Base-by-base conservation (phyloP, 1,140 invertebrate genomes). In the Euwallacea fornicatus region DNA sequence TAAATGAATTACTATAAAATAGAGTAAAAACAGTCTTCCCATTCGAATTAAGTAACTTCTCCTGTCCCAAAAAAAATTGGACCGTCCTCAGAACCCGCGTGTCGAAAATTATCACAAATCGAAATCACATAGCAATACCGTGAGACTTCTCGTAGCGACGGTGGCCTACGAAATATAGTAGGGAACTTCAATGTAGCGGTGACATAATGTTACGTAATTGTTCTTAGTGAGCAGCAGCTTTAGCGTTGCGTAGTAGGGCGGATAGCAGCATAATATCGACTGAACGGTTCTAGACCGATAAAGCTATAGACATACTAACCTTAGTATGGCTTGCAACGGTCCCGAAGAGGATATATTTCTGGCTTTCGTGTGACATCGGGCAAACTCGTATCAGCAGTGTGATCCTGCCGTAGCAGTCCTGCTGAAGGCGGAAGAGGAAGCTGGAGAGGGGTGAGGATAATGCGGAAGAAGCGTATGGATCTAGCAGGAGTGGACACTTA, bases 211-310 rank as follows among this genome's bases (percentile, higher is more conserved):
- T 68, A 68, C 66, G 66, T 68, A 68, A 68, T 47, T 10, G 10
- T 7, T 67, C 60, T 67, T 54, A 66, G 21, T 58, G 47, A 42
- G 47, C n/a, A 61, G 56, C 7, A 68, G 16, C 50, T 15, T 50
- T 10, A 50, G 46, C 10, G 55, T 10, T 58, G 56, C 42, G 43
- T n/a, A 7, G 21, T 33, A 10, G 55, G 50, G 46, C 66, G 56
- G 21, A n/a, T 47, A 61, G 42, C 66, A 42, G 56, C 66, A 68
- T 68, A 61, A 43, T 60, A 68, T 68, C 66, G 66, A 67, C 65
- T 67, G 65, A 50, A 13, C 21, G 21, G 21, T 47, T 15, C 21
- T 15, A 59, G 41, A 67, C 8, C 41, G 9, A 44, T 42, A 15
- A 50, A 68, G 47, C 43, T 13, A 44, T 15, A 44, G 44, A 68